These are phyloP conservation scores for Drosophila demipolita DNA, from an alignment of 2,888 invertebrate genomes.

Conservation along the genomic window DNA sequence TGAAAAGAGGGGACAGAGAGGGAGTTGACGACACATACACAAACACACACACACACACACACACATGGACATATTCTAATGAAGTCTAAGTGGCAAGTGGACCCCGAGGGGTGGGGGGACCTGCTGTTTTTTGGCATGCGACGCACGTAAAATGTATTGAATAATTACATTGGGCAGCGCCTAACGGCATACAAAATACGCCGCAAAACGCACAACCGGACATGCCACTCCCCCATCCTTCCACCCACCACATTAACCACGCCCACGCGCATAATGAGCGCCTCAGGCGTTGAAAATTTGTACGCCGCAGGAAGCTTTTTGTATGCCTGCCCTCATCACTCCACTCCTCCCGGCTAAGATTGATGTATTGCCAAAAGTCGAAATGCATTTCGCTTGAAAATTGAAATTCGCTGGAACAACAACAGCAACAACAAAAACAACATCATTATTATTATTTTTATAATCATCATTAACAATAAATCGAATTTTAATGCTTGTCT, in stretches of 20 bases:
- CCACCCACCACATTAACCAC: slow-evolving; percentile 7
- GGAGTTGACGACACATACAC: slow-evolving; percentile 41
- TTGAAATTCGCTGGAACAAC: slow-evolving; percentile 67
- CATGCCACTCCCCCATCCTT: slow-evolving; percentile 33
- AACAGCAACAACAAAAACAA: slow-evolving; percentile 12
- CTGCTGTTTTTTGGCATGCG: slow-evolving; percentile 54
- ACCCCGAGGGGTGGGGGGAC: slow-evolving; percentile 27
- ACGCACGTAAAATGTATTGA: slow-evolving; percentile 79
- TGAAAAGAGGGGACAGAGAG: not conserved
- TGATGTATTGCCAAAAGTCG: slow-evolving; percentile 64
- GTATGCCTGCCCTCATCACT: not conserved
- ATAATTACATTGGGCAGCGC: slow-evolving; percentile 74
- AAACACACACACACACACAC: not conserved
- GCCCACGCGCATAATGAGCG: slow-evolving; percentile 68
- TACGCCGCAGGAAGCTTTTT: slow-evolving; percentile 57
- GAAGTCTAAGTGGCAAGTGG: slow-evolving; percentile 56
- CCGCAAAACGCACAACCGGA: slow-evolving; percentile 43
- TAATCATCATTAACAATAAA: slow-evolving; percentile 15
- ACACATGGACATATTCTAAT: slow-evolving; percentile 62
- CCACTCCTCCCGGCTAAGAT: slow-evolving; percentile 51
- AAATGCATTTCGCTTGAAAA: slow-evolving; percentile 67
- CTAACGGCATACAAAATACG: slow-evolving; percentile 74
- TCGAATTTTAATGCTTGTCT: slow-evolving; percentile 50
- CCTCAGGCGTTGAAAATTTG: slow-evolving; percentile 63
- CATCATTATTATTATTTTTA: not conserved